These are phyloP conservation scores for Neodiprion lecontei DNA, from an alignment of 1,140 invertebrate genomes.

Conservation along the genomic window DNA sequence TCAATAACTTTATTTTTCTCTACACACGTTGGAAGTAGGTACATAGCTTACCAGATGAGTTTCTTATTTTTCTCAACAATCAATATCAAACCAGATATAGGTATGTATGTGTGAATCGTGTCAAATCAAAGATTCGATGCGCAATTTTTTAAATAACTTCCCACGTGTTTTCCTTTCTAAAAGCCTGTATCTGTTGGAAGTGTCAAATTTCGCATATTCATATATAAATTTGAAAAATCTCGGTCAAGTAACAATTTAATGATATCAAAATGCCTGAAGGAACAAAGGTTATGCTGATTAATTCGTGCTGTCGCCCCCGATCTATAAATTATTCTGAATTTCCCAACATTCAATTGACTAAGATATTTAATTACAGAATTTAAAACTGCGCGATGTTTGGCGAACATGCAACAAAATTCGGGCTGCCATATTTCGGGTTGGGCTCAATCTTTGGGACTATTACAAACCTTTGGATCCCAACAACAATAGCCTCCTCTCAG, in stretches of 20 bases:
- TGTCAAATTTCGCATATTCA: constrained; percentile 5
- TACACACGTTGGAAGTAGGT: too few species aligned
- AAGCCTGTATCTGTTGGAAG: not conserved
- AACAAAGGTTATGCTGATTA: not conserved
- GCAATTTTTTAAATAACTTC: not conserved
- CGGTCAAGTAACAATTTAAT: not conserved
- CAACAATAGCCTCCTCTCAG: constrained; percentile 70
- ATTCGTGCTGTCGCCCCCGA: too few species aligned
- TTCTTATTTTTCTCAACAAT: too few species aligned
- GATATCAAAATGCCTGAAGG: not conserved
- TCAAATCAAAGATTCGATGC: not conserved
- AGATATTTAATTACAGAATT: constrained; percentile 36
- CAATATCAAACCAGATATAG: too few species aligned
- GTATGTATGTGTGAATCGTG: too few species aligned
- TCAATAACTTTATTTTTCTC: too few species aligned
- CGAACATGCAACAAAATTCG: constrained; percentile 78
- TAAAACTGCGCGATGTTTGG: constrained; percentile 67
- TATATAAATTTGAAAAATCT: not conserved
- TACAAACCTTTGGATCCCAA: constrained; percentile 70
- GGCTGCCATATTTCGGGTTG: constrained; percentile 70
- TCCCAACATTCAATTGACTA: not conserved
- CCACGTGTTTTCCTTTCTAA: not conserved
- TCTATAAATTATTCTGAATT: too few species aligned
- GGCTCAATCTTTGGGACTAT: constrained; percentile 73
- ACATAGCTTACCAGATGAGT: too few species aligned